phyloP scores from a whole-genome alignment of 2,797 vertebrate genomes.

The Chaetodon trifasciatus region DNA sequence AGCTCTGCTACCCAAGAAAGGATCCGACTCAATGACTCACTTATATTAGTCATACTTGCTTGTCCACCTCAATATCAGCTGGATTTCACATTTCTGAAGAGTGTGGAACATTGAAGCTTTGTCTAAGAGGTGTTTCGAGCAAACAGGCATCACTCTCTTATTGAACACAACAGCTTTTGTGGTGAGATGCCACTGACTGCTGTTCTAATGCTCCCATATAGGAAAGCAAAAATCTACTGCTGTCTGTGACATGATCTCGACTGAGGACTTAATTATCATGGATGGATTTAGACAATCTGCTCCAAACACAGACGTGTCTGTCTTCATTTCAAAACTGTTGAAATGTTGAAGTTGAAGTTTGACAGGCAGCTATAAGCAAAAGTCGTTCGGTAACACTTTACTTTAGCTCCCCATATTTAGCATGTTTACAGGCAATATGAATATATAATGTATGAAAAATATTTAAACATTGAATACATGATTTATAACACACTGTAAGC shows the following conservation, averaged over 20 bases:
- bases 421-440: background rate
- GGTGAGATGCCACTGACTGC: conserved; percentile 5
- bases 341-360: too few species aligned
- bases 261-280: conserved; percentile 8
- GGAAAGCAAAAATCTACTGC: conserved; percentile 22
- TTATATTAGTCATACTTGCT: conserved; percentile 37
- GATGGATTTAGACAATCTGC: conserved; percentile 11
- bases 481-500: background rate
- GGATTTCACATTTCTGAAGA: conserved; percentile 47
- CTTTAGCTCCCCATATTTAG: background rate
- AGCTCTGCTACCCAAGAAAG: conserved; percentile 25
- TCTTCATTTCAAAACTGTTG: background rate
- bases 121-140: conserved; percentile 39
- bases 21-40: conserved; percentile 44
- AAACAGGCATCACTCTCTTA: conserved; percentile 41
- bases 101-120: conserved; percentile 23
- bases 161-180: conserved; percentile 39
- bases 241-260: background rate
- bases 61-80: conserved; percentile 38
- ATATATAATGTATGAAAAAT: too few species aligned
- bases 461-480: background rate
- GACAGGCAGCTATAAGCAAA: conserved; percentile 2
- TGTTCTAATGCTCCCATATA: conserved; percentile 33
- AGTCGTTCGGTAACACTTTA: background rate
- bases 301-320: conserved; percentile 1